phyloP scores from a whole-genome alignment of 2,888 invertebrate genomes.

The Himalopsyche japonica region DNA sequence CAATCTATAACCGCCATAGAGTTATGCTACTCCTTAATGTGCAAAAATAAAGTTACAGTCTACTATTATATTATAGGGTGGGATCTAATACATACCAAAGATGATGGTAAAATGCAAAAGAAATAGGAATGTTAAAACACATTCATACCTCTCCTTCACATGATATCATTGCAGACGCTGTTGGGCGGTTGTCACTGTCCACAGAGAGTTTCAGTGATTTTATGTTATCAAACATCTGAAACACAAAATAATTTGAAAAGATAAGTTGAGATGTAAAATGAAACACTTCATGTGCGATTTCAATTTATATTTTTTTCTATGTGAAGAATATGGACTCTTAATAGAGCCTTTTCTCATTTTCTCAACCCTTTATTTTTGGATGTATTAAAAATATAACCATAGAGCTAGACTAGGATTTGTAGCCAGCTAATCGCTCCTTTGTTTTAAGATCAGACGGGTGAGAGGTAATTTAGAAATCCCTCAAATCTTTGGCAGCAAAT shows the following conservation, averaged over 20 bases:
- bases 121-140: background rate
- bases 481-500: too few species aligned
- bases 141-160: conserved; percentile 74
- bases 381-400: too few species aligned
- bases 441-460: too few species aligned
- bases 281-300: too few species aligned
- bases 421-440: too few species aligned
- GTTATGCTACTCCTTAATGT: background rate
- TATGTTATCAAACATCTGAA: conserved; percentile 90
- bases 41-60: background rate
- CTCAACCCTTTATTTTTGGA: too few species aligned
- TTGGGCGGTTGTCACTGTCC: conserved; percentile 66
- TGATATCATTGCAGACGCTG: conserved; percentile 84
- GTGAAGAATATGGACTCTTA: too few species aligned
- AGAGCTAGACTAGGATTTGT: too few species aligned
- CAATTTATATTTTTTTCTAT: too few species aligned
- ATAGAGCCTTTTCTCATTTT: too few species aligned
- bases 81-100: background rate
- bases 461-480: too few species aligned
- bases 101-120: background rate
- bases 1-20: background rate
- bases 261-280: background rate
- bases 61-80: background rate
- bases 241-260: conserved; percentile 37
- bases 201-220: conserved; percentile 71